Evolutionary conservation across 2,113 vertebrate genomes (phyloP), one percentile per base, ranked within the genome.

Genomic region (Pomatostomus ruficeps): DNA sequence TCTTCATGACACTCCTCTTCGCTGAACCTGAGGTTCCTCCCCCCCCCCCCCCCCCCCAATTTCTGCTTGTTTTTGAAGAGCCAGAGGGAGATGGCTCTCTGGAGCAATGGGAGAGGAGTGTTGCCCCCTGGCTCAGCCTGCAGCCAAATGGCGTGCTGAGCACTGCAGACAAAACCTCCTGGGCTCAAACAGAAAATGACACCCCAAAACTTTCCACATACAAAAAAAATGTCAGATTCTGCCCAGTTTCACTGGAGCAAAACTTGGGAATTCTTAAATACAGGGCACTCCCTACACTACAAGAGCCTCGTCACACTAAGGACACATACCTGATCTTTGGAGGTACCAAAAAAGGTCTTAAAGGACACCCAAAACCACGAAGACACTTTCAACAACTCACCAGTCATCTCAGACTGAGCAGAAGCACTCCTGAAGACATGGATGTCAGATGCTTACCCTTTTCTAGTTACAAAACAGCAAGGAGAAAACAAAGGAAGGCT

Each of bases 71-170:
- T 78, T 95, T 88, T 73, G 93, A 95, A 84, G 79, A 55, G 62
- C 38, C 66, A 78, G 71, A 95, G 75, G 90, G 85, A 93, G 76
- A 57, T 10, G 19, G 86, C 49, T 24, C 11, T 11, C 62, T 68
- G 66, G 77, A 38, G 79, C 65, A 66, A 26, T 5, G 7, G 71
- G 66, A 91, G 46, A 54, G 4, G 11, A 89, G 75, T 2, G 2
- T 75, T 90, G 88, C 9, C 45, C 45, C 55, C 24, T 3, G 1
- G 58, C 48, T 88, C 80, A 46, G 58, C 49, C 71, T 25, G 12
- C 38, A 71, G 59, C 14, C 20, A 0, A 78, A 42, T 1, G 0
- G 70, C 0, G 2, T 0, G 0, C 46, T 2, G 1, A 71, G 62
- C 11, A 31, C 38, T 3, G 0, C 57, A 62, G 46, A 51, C 54